Base-by-base conservation (phyloP, 2,888 invertebrate genomes). In the Caenorhabditis panamensis region DNA sequence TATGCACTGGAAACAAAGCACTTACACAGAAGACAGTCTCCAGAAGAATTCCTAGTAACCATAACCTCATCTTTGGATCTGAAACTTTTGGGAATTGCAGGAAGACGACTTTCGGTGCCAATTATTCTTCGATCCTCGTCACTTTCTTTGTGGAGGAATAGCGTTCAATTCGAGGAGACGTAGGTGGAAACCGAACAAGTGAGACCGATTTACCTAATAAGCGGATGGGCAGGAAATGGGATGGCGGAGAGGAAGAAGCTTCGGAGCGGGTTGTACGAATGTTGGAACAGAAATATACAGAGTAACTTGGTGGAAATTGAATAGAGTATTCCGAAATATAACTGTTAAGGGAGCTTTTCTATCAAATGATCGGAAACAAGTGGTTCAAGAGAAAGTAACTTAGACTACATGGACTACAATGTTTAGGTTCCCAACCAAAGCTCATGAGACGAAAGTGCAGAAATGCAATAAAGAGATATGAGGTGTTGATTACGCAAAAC, bases 121-220 rank as follows among this genome's bases (percentile, higher is more conserved):
- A 71, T 71, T 71, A 71, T 71, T 71, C 22, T 31, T 62, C 62
- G 62, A 61, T 71, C 54, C 61, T 47, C 62, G 71, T 71, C 71
- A 62, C 62, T 66, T 73, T 73, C 66, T 51, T 36, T 5, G 37
- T 36, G 31, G 13, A 24, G 44, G 20, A 62, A 63, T 31, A 69
- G 18, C 37, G 37, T 56, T 44, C 44, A 47, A 71, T 44, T 13
- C 53, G 18, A 51, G 58, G 26, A 68, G 62, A 53, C 31, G 63
- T 13, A 51, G 49, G 62, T 13, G 41, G 44, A 73, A 62, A 61
- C 47, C 56, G 58, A 67, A 63, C 58, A 68, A 75, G 75, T 75
- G 75, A 80, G 80, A 75, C 66, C 69, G 80, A 80, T 73, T 73
- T 79, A 68, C 63, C 72, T 79, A 79, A 68, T 67, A 67, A 76